Conservation (phyloP, 2,113 vertebrate species). For the Corythaeola cristata region DNA sequence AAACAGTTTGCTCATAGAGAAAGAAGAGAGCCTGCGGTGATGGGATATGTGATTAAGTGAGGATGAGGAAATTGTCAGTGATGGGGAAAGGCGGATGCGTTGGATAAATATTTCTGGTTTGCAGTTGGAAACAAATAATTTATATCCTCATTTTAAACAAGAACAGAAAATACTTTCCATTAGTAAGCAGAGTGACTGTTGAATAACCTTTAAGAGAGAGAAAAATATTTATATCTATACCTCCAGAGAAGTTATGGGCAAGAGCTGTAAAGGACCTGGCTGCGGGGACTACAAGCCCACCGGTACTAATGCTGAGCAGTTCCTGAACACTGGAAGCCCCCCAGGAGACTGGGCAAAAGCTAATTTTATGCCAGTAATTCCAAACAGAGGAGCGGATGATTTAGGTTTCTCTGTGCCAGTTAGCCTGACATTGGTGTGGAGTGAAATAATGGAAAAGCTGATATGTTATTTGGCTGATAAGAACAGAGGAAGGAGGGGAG, state of each 20-base stretch:
- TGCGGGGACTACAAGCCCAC: neutral
- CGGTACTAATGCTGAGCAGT: fast-evolving
- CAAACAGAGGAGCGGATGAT: neutral
- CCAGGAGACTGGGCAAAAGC: neutral
- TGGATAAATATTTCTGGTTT: neutral
- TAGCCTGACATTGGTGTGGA: neutral
- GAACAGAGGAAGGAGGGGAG: neutral
- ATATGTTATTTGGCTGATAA: neutral
- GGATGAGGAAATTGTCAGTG: neutral
- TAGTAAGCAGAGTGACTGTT: neutral
- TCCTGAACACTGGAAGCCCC: neutral
- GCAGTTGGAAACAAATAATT: neutral
- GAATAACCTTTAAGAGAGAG: neutral
- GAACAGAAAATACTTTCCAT: neutral
- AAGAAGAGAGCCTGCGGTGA: neutral
- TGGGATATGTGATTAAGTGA: neutral
- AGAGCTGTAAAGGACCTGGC: neutral
- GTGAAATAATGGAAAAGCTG: neutral
- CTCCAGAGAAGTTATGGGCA: neutral
- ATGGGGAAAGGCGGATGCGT: fast-evolving
- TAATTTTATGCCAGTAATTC: neutral
- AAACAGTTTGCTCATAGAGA: neutral
- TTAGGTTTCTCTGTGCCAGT: neutral
- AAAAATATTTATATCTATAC: neutral
- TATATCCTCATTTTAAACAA: neutral